Conservation (phyloP, 2,113 vertebrate genomes). For the Fregata magnificens region DNA sequence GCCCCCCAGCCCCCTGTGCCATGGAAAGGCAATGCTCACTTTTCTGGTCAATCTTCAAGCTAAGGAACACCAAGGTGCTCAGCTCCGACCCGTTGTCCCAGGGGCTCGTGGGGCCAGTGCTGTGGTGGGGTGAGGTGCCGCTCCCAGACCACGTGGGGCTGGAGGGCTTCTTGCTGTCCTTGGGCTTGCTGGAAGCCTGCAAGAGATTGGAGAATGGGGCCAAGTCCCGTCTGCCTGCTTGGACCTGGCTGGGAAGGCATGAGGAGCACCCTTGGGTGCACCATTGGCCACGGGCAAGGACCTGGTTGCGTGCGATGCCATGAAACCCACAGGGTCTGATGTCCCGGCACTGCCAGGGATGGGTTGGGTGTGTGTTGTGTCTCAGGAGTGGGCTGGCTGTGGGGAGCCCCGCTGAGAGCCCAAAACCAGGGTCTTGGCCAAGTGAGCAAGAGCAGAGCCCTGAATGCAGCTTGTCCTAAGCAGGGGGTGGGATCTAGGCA, state of each 20-base stretch:
- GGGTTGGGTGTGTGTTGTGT: no score
- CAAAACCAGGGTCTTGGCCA: not conserved
- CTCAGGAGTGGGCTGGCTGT: not conserved
- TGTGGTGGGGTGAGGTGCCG: not conserved
- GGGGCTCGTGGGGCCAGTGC: not conserved
- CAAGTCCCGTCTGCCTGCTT: not conserved
- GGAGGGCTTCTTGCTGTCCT: not conserved
- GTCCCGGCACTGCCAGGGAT: not conserved
- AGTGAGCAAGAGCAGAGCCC: not conserved
- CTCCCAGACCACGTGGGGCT: not conserved
- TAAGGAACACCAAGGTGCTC: slow-evolving; percentile 65
- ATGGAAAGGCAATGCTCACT: slow-evolving; percentile 29
- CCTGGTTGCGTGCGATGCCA: not conserved
- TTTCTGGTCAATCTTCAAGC: slow-evolving; percentile 59
- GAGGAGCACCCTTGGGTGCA: not conserved
- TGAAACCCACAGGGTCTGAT: not conserved
- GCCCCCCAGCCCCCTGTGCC: not conserved
- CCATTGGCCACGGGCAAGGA: not conserved
- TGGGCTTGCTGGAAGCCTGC: not conserved
- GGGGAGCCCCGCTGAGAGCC: not conserved
- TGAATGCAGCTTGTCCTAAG: not conserved
- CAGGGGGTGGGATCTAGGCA: not conserved
- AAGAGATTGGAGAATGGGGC: not conserved
- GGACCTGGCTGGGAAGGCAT: not conserved
- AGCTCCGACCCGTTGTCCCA: not conserved